Percentiles rank a stretch among this genome's conserved stretches.
Evolutionary conservation across 2,113 vertebrate genomes (phyloP).

Genomic region (Promerops cafer): DNA sequence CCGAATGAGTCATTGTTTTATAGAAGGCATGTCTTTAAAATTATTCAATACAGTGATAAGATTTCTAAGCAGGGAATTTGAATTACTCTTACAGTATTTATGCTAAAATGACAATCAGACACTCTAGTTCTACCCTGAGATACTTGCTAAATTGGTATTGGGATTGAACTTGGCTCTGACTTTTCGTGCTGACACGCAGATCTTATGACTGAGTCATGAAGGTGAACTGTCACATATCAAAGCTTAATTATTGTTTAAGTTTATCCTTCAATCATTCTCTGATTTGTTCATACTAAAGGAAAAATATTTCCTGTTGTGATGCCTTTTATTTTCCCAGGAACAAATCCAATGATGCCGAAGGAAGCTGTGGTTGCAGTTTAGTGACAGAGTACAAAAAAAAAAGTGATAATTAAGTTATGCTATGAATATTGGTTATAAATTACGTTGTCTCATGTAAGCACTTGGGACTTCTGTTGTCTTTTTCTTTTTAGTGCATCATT

Average conservation of each 20-base stretch:
- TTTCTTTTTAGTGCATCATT: slow-evolving; percentile 45
- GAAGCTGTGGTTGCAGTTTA: not conserved
- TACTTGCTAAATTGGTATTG: not conserved
- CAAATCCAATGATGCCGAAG: not conserved
- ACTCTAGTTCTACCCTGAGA: not conserved
- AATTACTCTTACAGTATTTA: not conserved
- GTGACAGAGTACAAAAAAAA: slow-evolving; percentile 26
- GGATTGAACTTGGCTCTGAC: slow-evolving; percentile 1
- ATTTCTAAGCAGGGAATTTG: not conserved
- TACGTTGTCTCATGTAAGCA: slow-evolving; percentile 58
- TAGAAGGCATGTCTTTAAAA: not conserved
- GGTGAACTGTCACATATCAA: not conserved
- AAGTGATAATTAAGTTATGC: slow-evolving; percentile 58
- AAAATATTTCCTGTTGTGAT: not conserved
- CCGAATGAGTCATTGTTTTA: not conserved
- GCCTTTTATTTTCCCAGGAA: slow-evolving; percentile 29
- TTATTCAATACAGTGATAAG: not conserved
- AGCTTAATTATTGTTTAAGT: slow-evolving; percentile 14
- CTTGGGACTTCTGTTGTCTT: slow-evolving; percentile 53
- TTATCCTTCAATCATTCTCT: slow-evolving; percentile 18
- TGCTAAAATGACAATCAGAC: not conserved
- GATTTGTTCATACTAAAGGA: not conserved
- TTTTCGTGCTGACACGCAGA: not conserved
- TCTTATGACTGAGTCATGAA: not conserved
- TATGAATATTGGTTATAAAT: slow-evolving; percentile 67